Evolutionary conservation across 2,113 vertebrate genomes (phyloP).

Genomic region (Empidonax traillii): DNA sequence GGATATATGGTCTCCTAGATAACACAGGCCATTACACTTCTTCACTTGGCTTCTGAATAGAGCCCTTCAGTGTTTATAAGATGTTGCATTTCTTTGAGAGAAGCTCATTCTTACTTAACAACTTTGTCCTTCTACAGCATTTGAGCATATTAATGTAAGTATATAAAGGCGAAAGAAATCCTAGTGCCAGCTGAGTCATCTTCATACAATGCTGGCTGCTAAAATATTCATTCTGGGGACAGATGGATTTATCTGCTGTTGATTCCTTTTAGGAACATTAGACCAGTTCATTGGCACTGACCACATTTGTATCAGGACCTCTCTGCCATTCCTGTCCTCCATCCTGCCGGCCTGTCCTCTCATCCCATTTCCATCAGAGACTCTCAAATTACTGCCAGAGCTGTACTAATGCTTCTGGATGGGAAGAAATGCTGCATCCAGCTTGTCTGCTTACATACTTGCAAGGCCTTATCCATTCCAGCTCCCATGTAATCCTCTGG

Average conservation of each 20-base stretch:
- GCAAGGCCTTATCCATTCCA: background rate
- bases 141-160: background rate
- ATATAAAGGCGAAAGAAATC: background rate
- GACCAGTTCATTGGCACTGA: background rate
- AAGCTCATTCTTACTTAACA: background rate
- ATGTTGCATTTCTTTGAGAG: background rate
- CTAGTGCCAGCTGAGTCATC: background rate
- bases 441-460: background rate
- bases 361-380: background rate
- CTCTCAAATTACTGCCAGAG: background rate
- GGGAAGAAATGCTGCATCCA: background rate
- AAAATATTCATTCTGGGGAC: background rate
- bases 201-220: background rate
- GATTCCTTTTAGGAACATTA: background rate
- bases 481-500: background rate
- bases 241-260: background rate
- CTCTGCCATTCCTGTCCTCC: background rate
- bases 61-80: background rate
- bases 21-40: background rate
- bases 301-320: background rate
- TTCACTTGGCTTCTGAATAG: background rate
- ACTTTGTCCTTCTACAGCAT: background rate
- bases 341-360: background rate
- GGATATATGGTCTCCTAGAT: background rate
- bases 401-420: background rate